A percentile compares a stretch with the other conserved stretches of the same genome.
Conservation (phyloP, 2,888 invertebrate genomes). For the Leptopilina myrica region DNA sequence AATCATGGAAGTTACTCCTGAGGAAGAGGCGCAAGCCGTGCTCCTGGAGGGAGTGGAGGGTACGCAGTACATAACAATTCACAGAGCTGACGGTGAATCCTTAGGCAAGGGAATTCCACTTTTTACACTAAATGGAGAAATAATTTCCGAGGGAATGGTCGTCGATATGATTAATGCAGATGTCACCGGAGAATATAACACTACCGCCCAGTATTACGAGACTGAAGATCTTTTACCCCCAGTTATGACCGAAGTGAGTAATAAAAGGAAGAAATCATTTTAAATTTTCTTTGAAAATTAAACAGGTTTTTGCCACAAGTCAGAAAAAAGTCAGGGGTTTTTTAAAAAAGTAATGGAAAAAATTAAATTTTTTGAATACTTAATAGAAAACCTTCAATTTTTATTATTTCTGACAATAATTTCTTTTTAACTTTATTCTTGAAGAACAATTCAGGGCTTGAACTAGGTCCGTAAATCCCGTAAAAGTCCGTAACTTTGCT, state of each 20-base stretch:
- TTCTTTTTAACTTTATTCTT: too few species aligned
- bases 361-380: too few species aligned
- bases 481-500: too few species aligned
- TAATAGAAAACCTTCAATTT: too few species aligned
- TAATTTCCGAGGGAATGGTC: conserved; percentile 74
- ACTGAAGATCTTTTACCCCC: conserved; percentile 71
- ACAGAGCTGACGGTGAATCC: conserved; percentile 71
- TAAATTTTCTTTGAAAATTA: conserved; percentile 3
- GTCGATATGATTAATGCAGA: conserved; percentile 75
- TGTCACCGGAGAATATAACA: conserved; percentile 69
- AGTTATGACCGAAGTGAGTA: conserved; percentile 71
- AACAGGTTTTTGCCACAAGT: too few species aligned
- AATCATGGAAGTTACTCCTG: conserved; percentile 71
- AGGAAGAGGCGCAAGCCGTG: conserved; percentile 73
- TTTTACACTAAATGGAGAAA: conserved; percentile 71
- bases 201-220: conserved; percentile 72
- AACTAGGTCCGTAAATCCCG: too few species aligned
- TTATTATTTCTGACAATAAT: too few species aligned
- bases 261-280: not conserved
- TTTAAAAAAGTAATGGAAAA: too few species aligned
- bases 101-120: conserved; percentile 72
- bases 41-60: conserved; percentile 74
- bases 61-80: conserved; percentile 75
- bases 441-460: too few species aligned
- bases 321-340: too few species aligned